Percentiles rank a stretch among this genome's conserved stretches.
Conservation (phyloP, 2,888 invertebrate species). For the Acleris emargana region DNA sequence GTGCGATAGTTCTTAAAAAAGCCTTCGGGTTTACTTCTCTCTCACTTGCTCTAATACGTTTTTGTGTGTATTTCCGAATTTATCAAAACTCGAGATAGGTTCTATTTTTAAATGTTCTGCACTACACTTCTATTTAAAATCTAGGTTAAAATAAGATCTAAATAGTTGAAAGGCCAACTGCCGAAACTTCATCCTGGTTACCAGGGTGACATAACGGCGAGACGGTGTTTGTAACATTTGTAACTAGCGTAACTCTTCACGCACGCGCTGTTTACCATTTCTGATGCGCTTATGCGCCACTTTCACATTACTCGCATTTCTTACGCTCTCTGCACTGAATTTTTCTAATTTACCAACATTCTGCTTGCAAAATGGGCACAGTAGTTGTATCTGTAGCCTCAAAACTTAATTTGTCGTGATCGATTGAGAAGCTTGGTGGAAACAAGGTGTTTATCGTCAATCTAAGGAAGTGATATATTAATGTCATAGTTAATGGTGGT, state of each 20-base stretch:
- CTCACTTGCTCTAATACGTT: too few relatives aligned
- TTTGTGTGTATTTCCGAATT: too few relatives aligned
- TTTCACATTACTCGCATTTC: slow-evolving; percentile 36
- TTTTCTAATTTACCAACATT: slow-evolving; percentile 30
- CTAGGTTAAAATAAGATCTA: not conserved
- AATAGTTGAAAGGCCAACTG: not conserved
- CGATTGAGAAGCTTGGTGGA: too few relatives aligned
- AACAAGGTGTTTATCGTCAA: too few relatives aligned
- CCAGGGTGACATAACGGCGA: slow-evolving; percentile 29
- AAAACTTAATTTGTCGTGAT: not conserved
- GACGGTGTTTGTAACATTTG: slow-evolving; percentile 2
- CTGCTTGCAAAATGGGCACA: slow-evolving; percentile 19
- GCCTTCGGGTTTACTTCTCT: too few relatives aligned
- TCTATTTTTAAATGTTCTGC: too few relatives aligned
- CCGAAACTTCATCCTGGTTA: not conserved
- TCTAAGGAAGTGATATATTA: too few relatives aligned
- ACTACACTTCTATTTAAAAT: too few relatives aligned
- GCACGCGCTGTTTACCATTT: slow-evolving; percentile 21
- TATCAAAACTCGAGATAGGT: too few relatives aligned
- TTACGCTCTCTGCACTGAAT: slow-evolving; percentile 37
- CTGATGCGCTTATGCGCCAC: slow-evolving; percentile 14
- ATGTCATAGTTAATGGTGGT: too few relatives aligned
- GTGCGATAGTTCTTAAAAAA: too few relatives aligned
- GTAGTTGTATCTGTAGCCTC: not conserved
- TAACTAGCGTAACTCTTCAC: slow-evolving; percentile 20